These are phyloP conservation scores for Saccostrea cuccullata DNA, from an alignment of 1,140 invertebrate genomes.

Conservation along the genomic window DNA sequence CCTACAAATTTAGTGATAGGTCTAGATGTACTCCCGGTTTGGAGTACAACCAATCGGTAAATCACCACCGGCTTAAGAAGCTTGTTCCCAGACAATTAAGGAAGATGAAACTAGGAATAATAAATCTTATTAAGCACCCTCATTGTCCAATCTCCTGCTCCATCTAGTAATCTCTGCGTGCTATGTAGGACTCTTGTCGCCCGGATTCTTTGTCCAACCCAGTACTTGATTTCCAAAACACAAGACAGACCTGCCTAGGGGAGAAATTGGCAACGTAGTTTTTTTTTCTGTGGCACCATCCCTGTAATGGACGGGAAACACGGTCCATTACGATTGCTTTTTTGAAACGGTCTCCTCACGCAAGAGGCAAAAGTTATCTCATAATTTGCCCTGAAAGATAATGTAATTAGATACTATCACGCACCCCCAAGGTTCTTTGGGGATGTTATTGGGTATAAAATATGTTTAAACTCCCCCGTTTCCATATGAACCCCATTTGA, in stretches of 20 bases:
- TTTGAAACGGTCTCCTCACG: background rate
- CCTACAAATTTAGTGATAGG: too few relatives aligned
- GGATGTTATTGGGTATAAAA: background rate
- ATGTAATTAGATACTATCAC: slow-evolving; percentile 3
- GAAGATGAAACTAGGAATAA: background rate
- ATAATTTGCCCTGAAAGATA: background rate
- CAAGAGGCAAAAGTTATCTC: background rate
- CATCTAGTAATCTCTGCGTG: background rate
- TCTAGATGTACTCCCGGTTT: too few relatives aligned
- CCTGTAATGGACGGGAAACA: background rate
- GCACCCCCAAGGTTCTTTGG: background rate
- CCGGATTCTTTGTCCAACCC: background rate
- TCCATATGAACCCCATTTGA: background rate
- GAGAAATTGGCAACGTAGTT: background rate
- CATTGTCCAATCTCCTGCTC: background rate
- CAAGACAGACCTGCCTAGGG: background rate
- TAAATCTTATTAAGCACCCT: slow-evolving; percentile 17
- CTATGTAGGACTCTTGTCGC: background rate
- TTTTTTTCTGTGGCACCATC: slow-evolving; percentile 11
- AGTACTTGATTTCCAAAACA: background rate
- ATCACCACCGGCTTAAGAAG: background rate
- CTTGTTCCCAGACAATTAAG: background rate
- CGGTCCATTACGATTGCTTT: background rate
- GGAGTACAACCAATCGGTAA: background rate
- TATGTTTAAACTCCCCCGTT: background rate